Base-by-base conservation (phyloP, 1,140 invertebrate genomes). In the Bemisia tabaci region DNA sequence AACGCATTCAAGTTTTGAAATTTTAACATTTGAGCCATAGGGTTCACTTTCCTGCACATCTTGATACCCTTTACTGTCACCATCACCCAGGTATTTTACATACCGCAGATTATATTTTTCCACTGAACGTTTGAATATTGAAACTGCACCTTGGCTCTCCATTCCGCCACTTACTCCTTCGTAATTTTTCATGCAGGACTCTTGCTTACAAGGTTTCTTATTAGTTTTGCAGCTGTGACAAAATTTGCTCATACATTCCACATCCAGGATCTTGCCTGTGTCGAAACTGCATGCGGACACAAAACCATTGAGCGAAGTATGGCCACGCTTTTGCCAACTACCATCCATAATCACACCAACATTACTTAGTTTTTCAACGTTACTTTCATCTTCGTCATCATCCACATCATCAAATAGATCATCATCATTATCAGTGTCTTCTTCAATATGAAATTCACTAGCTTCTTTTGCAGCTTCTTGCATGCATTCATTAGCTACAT, bases 311-410 rank as follows among this genome's bases (percentile, higher is more conserved):
- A 69, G 61, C n/a, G 68, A 70, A 21, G 62, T 25, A 48, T 70
- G 71, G 58, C 69, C 71, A 9, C 69, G 64, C 62, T 69, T 70
- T 59, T 68, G 65, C 70, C 68, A 71, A 1, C 68, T 68, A 21
- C 70, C 69, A 65, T 72, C 71, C 21, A 69, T 65, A 24, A 68
- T 68, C 12, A 67, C 67, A 48, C 33, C 5, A 48, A 48, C 17
- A 39, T 65, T 26, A 24, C n/a, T n/a, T n/a, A n/a, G n/a, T n/a
- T n/a, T n/a, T n/a, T n/a, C n/a, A n/a, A n/a, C n/a, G n/a, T n/a
- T n/a, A n/a, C n/a, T n/a, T n/a, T n/a, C n/a, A n/a, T n/a, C 69
- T 70, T 9, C 68, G 63, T 63, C 68, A 68, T 58, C 67, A 63
- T 68, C 67, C 70, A 1, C 68, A 66, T 22, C 70, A 67, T 65